A percentile compares a stretch with the other conserved stretches of the same genome.
phyloP scores from a whole-genome alignment of 2,888 invertebrate genomes.

The Rhodophaea formosa region DNA sequence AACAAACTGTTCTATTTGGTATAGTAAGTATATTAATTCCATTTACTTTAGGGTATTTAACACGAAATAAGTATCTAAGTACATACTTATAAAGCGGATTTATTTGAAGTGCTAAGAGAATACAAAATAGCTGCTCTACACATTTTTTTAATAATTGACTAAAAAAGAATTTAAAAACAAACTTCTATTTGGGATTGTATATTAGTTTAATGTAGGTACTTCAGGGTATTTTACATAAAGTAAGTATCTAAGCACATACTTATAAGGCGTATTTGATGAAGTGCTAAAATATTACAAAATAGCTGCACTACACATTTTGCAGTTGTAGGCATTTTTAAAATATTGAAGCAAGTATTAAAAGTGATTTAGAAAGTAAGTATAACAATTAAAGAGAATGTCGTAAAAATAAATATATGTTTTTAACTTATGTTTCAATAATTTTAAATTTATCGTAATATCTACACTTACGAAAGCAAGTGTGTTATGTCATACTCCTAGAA shows the following conservation, averaged over 20 bases:
- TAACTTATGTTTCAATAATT: too few species aligned
- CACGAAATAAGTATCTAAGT: not conserved
- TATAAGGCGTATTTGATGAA: not conserved
- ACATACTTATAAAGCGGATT: not conserved
- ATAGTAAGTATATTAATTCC: not conserved
- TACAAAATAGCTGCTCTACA: conserved; percentile 1
- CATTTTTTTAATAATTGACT: conserved; percentile 4
- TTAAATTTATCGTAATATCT: too few species aligned
- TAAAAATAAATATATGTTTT: not conserved
- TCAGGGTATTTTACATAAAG: not conserved
- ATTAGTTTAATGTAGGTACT: not conserved
- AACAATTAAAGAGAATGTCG: too few species aligned
- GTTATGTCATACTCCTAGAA: not conserved
- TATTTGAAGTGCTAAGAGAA: not conserved
- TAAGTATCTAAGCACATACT: not conserved
- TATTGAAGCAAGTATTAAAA: too few species aligned
- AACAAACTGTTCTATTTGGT: not conserved
- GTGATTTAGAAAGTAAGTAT: too few species aligned
- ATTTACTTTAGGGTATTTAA: not conserved
- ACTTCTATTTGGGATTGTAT: not conserved
- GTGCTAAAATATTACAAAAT: not conserved
- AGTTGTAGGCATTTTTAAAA: too few species aligned
- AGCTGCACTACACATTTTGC: conserved; percentile 17
- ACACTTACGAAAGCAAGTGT: not conserved
- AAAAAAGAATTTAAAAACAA: not conserved